Percentiles rank a stretch among this genome's conserved stretches.
phyloP scores from a whole-genome alignment of 2,113 vertebrate genomes.

The Otocyon megalotis region DNA sequence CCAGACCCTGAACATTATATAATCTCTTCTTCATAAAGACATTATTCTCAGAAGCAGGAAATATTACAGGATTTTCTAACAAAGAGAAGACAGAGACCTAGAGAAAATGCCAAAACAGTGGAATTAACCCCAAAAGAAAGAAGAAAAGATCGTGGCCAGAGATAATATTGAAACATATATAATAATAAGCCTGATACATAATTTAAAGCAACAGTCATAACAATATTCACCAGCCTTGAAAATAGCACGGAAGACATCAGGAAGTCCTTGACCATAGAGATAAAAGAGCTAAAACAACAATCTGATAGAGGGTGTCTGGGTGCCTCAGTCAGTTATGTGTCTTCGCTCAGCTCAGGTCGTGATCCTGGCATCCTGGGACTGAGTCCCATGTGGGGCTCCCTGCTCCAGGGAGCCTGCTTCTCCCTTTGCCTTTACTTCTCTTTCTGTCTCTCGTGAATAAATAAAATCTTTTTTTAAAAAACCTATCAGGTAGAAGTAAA shows the following conservation, averaged over 20 bases:
- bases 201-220: not conserved
- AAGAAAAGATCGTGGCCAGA: not conserved
- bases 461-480: not conserved
- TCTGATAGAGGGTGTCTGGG: too few relatives aligned
- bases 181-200: not conserved
- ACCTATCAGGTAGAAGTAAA: not conserved
- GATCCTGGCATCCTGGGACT: too few relatives aligned
- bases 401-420: too few relatives aligned
- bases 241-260: not conserved
- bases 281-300: not conserved
- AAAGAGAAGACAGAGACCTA: not conserved
- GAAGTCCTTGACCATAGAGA: not conserved
- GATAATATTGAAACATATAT: not conserved
- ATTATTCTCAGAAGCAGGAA: not conserved
- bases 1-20: not conserved
- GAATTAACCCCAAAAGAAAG: not conserved
- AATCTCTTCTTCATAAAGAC: not conserved
- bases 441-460: too few relatives aligned
- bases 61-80: not conserved
- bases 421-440: too few relatives aligned
- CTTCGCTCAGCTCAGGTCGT: too few relatives aligned
- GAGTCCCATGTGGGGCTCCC: too few relatives aligned
- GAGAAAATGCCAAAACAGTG: not conserved
- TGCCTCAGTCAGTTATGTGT: too few relatives aligned
- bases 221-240: not conserved